These are phyloP conservation scores for Enteromius paludinosus DNA, from an alignment of 2,797 vertebrate genomes.

Conservation along the genomic window DNA sequence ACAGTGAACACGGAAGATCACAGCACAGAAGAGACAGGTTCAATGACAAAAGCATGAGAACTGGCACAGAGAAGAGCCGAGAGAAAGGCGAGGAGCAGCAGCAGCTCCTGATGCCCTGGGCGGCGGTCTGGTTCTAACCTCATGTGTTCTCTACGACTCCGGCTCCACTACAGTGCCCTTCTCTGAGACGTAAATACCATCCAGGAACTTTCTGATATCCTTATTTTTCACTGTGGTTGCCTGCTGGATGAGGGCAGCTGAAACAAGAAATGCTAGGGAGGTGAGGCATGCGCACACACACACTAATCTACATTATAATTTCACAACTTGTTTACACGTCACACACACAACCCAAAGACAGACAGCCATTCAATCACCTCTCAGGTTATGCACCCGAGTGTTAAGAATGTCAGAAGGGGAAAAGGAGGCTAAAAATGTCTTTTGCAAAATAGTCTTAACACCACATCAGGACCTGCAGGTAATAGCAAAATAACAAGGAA, in stretches of 20 bases:
- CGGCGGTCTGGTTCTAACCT: slow-evolving; percentile 73
- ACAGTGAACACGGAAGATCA: not conserved
- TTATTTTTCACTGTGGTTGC: slow-evolving; percentile 99
- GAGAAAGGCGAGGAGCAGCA: not conserved
- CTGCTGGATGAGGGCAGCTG: slow-evolving; percentile 98
- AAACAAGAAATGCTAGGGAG: slow-evolving; percentile 63
- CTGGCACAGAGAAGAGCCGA: not conserved
- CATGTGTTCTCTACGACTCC: slow-evolving; percentile 80
- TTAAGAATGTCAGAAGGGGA: not conserved
- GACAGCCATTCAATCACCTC: not conserved
- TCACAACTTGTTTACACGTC: slow-evolving; percentile 7
- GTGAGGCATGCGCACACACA: slow-evolving; percentile 59
- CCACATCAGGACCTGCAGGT: not conserved
- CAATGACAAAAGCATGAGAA: slow-evolving; percentile 17
- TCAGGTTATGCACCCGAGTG: not conserved
- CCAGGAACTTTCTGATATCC: slow-evolving; percentile 99
- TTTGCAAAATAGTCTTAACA: not conserved
- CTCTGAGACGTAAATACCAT: slow-evolving; percentile 98
- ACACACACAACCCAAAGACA: not conserved
- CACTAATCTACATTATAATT: not conserved
- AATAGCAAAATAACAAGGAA: not conserved
- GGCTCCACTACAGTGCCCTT: slow-evolving; percentile 91
- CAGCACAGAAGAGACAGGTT: not conserved
- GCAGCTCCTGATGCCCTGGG: not conserved
- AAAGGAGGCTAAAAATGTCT: not conserved